Base-by-base conservation (phyloP, 2,888 invertebrate species). In the Drosophila lutescens region DNA sequence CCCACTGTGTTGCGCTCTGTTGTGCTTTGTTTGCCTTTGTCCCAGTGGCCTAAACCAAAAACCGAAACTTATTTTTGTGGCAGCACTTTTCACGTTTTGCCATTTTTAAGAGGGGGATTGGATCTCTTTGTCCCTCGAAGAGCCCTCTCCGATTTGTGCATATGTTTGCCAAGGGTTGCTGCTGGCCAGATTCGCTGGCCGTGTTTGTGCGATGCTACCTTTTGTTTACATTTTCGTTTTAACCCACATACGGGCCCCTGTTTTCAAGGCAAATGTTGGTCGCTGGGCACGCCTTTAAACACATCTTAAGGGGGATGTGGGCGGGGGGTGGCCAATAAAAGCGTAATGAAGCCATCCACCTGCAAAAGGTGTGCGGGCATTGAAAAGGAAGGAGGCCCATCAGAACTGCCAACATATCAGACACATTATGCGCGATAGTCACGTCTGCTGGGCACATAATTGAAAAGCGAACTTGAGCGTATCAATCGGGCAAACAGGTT, bases 161-260 rank as follows among this genome's bases (percentile, higher is more conserved):
- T 82, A 79, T 86, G 86, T 88, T 79, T 75, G 68, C 71, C 49
- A 58, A 62, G 63, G 75, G 61, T 49, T 57, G 47, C 53, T 60
- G 67, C 26, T 63, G 62, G 49, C 46, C 49, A 59, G 43, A 32
- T 49, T 49, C 49, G 57, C 56, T 71, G 59, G 71, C 84, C 80
- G 71, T 80, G 87, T 87, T 81, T 76, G 74, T 65, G 67, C 68
- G 65, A 66, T 77, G 77, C 74, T 72, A 51, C 81, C 89, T 59
- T 86, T 88, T 89, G 85, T 89, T 89, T 84, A 89, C 82, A 77
- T 77, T 85, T 81, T 85, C 76, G 74, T 87, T 74, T 77, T 74
- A 84, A 87, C 85, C 85, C 77, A 85, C 74, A 87, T 84, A 77
- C 61, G 74, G 71, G 77, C 81, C 73, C 77, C 77, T 73, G 73